Percentiles rank a stretch among this genome's conserved stretches.
These are phyloP conservation scores for Sinelater perroti DNA, from an alignment of 2,888 invertebrate genomes.

Conservation along the genomic window DNA sequence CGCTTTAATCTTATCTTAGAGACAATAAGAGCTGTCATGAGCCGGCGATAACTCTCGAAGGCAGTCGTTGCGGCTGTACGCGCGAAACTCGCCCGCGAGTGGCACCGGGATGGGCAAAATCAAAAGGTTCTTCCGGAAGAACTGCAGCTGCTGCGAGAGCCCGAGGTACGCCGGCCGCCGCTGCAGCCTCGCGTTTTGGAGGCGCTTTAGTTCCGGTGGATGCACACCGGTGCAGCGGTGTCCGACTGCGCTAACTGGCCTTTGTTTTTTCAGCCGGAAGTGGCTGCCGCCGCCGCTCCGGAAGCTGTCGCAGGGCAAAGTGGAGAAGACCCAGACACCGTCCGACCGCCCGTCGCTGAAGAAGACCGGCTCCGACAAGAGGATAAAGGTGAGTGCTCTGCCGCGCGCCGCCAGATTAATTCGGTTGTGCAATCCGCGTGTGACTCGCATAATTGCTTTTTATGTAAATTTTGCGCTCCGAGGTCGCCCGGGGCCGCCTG, in stretches of 20 bases:
- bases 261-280: conserved; percentile 73
- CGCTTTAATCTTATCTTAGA: conserved; percentile 31
- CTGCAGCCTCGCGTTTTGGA: too few relatives aligned
- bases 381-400: conserved; percentile 73
- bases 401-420: background rate
- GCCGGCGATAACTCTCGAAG: conserved; percentile 14
- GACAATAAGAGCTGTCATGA: conserved; percentile 31
- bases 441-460: background rate
- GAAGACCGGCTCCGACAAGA: conserved; percentile 85
- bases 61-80: background rate
- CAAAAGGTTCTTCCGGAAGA: conserved; percentile 45
- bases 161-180: too few relatives aligned
- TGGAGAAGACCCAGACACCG: conserved; percentile 74
- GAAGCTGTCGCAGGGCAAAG: conserved; percentile 88
- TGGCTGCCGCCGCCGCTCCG: conserved; percentile 89
- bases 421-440: background rate
- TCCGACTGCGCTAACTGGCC: background rate
- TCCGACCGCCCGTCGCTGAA: conserved; percentile 70
- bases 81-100: too few relatives aligned
- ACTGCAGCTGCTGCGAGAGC: conserved; percentile 40
- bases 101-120: conserved; percentile 45
- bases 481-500: conserved; percentile 20
- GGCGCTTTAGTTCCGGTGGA: too few relatives aligned
- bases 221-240: background rate
- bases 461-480: conserved; percentile 5